Evolutionary conservation across 2,797 vertebrate species (phyloP).

Genomic region (Takifugu rubripes): DNA sequence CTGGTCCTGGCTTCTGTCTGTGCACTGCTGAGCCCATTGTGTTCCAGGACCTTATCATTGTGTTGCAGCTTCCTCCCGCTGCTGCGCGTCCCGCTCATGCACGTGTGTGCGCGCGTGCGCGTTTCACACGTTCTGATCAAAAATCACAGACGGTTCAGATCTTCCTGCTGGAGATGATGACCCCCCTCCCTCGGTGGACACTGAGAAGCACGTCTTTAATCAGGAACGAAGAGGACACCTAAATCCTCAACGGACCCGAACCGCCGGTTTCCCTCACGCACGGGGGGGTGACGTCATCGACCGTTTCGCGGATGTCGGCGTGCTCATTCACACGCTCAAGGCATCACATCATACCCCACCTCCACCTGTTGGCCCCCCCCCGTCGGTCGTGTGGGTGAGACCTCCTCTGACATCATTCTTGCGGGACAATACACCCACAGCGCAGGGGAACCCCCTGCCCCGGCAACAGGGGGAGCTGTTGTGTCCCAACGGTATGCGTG

Average conservation of each 20-base stretch:
- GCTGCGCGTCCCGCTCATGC: conserved; percentile 38
- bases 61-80: conserved; percentile 79
- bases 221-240: too few species aligned
- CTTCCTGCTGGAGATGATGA: neutral
- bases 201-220: too few species aligned
- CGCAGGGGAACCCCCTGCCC: conserved; percentile 67
- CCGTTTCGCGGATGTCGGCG: too few species aligned
- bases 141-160: neutral
- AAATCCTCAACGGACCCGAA: too few species aligned
- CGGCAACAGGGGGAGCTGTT: conserved; percentile 80
- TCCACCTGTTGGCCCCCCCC: conserved; percentile 40
- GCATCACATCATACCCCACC: neutral
- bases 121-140: conserved; percentile 4
- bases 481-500: conserved; percentile 73
- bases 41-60: conserved; percentile 80
- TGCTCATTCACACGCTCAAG: too few species aligned
- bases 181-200: neutral
- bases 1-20: conserved; percentile 77
- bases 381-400: conserved; percentile 57
- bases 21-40: conserved; percentile 76
- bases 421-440: conserved; percentile 78
- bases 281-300: too few species aligned
- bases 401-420: conserved; percentile 71
- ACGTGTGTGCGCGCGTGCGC: conserved; percentile 22
- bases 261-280: too few species aligned